phyloP scores from a whole-genome alignment of 2,797 vertebrate genomes.

The Peromyscus eremicus region DNA sequence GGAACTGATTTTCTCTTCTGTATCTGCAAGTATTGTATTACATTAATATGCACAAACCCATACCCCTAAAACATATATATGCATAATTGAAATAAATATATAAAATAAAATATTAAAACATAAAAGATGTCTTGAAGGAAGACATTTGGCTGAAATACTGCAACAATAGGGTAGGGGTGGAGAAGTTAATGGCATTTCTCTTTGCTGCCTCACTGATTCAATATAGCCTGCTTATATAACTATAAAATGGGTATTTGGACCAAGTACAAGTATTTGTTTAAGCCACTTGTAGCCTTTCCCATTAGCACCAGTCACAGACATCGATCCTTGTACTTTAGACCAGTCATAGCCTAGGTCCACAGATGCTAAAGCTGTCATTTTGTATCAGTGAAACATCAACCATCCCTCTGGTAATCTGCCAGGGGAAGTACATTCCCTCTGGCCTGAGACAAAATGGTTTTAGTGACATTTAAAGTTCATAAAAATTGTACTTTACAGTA shows the following conservation, averaged over 20 bases:
- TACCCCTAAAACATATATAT: not conserved
- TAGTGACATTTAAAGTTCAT: not conserved
- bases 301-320: not conserved
- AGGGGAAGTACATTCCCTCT: not conserved
- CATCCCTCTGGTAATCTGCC: not conserved
- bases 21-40: not conserved
- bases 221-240: not conserved
- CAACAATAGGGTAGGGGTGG: not conserved
- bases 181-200: not conserved
- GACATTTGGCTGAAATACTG: not conserved
- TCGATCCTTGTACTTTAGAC: not conserved
- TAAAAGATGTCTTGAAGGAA: not conserved
- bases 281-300: not conserved
- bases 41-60: not conserved
- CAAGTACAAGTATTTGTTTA: not conserved
- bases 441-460: not conserved
- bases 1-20: not conserved
- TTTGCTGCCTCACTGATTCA: not conserved
- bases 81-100: not conserved
- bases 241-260: not conserved
- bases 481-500: not conserved
- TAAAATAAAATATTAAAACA: not conserved
- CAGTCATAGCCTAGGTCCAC: not conserved
- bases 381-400: not conserved
- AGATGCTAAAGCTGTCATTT: not conserved